Evolutionary conservation across 1,140 invertebrate genomes (phyloP).

Genomic region (Formica selysi): DNA sequence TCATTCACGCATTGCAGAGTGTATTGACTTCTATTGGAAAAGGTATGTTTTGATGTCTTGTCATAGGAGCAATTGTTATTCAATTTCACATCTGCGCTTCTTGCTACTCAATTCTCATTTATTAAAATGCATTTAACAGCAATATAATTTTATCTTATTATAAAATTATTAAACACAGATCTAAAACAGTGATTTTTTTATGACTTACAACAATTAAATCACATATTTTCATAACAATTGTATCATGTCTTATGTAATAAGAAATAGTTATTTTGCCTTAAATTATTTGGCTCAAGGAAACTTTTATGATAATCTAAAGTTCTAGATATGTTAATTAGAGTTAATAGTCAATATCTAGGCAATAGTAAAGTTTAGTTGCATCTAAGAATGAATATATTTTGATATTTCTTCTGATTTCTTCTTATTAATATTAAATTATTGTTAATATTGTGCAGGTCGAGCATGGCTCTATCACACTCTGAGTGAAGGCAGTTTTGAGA

Average conservation of each 20-base stretch:
- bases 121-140: background rate
- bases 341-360: background rate
- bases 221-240: background rate
- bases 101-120: background rate
- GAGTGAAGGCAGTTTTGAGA: slow-evolving; percentile 86
- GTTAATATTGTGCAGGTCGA: slow-evolving; percentile 80
- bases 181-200: no score
- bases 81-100: background rate
- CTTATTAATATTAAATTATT: slow-evolving; percentile 29
- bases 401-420: background rate
- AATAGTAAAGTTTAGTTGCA: background rate
- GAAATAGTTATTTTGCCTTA: background rate
- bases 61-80: background rate
- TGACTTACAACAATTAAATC: background rate
- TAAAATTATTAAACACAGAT: background rate
- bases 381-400: background rate
- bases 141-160: slow-evolving; percentile 11
- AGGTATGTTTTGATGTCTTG: slow-evolving; percentile 77
- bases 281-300: background rate
- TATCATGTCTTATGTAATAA: background rate
- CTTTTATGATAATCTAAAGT: background rate
- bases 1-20: slow-evolving; percentile 85
- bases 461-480: slow-evolving; percentile 86
- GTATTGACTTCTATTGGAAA: slow-evolving; percentile 86
- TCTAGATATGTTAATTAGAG: background rate